Evolutionary conservation across 2,888 invertebrate species (phyloP).

Genomic region (Hirtodrosophila trivittata): DNA sequence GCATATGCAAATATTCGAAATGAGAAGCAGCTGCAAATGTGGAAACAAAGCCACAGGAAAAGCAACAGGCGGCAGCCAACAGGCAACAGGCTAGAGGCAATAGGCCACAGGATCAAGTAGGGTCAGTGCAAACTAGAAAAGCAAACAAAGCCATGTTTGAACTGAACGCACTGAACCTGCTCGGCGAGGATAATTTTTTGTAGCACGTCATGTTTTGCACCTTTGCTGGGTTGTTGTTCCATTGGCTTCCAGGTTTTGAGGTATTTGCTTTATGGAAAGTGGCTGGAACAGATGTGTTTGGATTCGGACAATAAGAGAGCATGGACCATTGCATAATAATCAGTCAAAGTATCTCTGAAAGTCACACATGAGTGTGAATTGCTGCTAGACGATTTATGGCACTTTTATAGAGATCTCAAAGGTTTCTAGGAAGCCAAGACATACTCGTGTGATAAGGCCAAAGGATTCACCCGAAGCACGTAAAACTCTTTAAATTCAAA

Average conservation of each 20-base stretch:
- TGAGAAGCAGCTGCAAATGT: slow-evolving; percentile 62
- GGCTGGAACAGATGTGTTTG: slow-evolving; percentile 60
- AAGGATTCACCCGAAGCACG: slow-evolving; percentile 52
- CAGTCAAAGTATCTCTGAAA: slow-evolving; percentile 39
- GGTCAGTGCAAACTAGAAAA: slow-evolving; percentile 44
- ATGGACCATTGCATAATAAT: slow-evolving; percentile 53
- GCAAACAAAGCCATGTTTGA: slow-evolving; percentile 46
- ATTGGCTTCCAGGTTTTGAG: slow-evolving; percentile 15
- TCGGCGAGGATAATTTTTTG: slow-evolving; percentile 31
- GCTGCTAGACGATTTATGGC: slow-evolving; percentile 51
- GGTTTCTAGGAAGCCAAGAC: not conserved
- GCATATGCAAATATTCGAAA: slow-evolving; percentile 68
- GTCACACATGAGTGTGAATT: slow-evolving; percentile 67
- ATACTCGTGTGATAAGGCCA: slow-evolving; percentile 38
- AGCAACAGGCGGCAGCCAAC: slow-evolving; percentile 58
- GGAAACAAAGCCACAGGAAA: slow-evolving; percentile 43
- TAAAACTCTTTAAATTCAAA: slow-evolving; percentile 33
- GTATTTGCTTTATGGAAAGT: slow-evolving; percentile 56
- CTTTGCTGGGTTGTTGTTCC: slow-evolving; percentile 19
- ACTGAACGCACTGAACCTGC: slow-evolving; percentile 64
- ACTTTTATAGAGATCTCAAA: slow-evolving; percentile 32
- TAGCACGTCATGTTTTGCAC: slow-evolving; percentile 22
- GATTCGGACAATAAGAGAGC: slow-evolving; percentile 6
- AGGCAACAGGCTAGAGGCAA: slow-evolving; percentile 22
- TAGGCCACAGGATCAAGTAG: slow-evolving; percentile 66